These are phyloP conservation scores for Myiotriccus ornatus DNA, from an alignment of 2,797 vertebrate genomes.

Conservation along the genomic window DNA sequence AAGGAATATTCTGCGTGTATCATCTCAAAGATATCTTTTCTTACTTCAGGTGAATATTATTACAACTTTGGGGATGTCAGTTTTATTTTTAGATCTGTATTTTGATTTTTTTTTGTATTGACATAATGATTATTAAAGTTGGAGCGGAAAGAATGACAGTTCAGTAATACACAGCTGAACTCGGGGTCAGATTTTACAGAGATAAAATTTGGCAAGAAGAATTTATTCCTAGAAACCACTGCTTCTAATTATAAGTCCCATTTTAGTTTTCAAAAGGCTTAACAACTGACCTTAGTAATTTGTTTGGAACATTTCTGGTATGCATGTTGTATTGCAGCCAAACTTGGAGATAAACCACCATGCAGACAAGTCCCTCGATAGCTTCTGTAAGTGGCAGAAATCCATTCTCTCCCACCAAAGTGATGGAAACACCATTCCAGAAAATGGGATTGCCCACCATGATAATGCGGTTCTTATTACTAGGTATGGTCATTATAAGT, in stretches of 20 bases:
- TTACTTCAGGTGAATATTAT: constrained; percentile 39
- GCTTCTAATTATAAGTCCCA: constrained; percentile 82
- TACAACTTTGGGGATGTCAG: neutral
- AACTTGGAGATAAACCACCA: constrained; percentile 99
- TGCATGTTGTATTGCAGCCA: constrained; percentile 88
- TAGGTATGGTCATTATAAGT: constrained; percentile 86
- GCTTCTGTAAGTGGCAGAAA: constrained; percentile 99
- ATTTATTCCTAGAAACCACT: constrained; percentile 81
- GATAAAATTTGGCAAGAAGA: constrained; percentile 78
- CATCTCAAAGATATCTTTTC: constrained; percentile 27
- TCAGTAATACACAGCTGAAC: constrained; percentile 72
- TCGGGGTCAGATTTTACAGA: constrained; percentile 74
- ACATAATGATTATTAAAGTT: constrained; percentile 68
- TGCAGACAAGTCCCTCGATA: constrained; percentile 99
- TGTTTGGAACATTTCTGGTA: constrained; percentile 83
- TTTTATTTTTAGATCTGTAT: constrained; percentile 57
- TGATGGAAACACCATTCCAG: constrained; percentile 96
- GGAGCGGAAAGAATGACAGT: constrained; percentile 64
- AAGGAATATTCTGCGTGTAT: constrained; percentile 27
- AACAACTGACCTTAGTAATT: constrained; percentile 83
- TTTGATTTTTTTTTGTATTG: constrained; percentile 59
- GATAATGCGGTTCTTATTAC: constrained; percentile 99
- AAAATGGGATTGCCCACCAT: constrained; percentile 98
- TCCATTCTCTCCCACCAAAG: constrained; percentile 96
- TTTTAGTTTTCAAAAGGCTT: constrained; percentile 82